Base-by-base conservation (phyloP, 2,797 vertebrate species). In the Manis pentadactyla region DNA sequence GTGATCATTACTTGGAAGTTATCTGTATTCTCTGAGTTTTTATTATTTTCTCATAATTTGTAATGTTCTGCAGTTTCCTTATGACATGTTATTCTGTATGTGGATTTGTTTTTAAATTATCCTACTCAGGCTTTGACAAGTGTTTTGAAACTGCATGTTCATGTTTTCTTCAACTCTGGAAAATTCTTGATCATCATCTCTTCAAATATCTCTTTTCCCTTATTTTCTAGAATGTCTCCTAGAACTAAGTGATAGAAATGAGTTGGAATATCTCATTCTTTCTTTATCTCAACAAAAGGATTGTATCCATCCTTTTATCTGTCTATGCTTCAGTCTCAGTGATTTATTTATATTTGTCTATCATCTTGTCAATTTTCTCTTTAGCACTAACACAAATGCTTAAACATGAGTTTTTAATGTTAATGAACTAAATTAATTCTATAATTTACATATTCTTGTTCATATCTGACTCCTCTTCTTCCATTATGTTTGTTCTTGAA, bases 31-130 rank as follows among this genome's bases (percentile, higher is more conserved):
- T 84, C n/a, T 51, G 18, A 25, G 14, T 57, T 79, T 89, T 59
- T 21, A 46, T 31, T 71, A 74, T 75, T 91, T 93, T 66, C 18
- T 57, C 18, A 31, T 66, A 4, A 64, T 89, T 29, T 95, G 49
- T 83, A 55, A 93, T 57, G 23, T 79, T 87, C 27, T 82, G 2
- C 23, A 37, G 34, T 25, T 82, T 78, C 39, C 14, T 78, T 39
- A 63, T 31, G 17, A 71, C 29, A 68, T 49, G 14, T 27, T 77
- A 66, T 46, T 88, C 27, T 85, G 14, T 73, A 57, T 63, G 39
- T 51, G 51, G 8, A 55, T 89, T 92, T 86, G 74, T 37, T 96
- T 93, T 88, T 25, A 51, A 86, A 83, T 90, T 83, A 37, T 49
- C 29, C 17, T 68, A 12, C 49, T 92, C 37, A 69, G 21, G 21